phyloP scores from a whole-genome alignment of 2,888 invertebrate species.

The Apodemia zela region DNA sequence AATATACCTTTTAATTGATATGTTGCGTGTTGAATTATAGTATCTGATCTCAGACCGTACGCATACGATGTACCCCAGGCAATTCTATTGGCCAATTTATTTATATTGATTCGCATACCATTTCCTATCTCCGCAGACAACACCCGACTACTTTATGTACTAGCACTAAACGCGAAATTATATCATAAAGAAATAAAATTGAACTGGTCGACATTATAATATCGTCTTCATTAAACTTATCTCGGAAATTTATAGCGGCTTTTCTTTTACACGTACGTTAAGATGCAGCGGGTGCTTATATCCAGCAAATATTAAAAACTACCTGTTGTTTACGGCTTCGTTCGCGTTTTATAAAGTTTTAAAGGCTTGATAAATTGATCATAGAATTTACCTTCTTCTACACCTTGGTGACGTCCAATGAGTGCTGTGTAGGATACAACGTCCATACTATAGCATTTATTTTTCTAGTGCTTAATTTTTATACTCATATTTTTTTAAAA shows the following conservation, averaged over 20 bases:
- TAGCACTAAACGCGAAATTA: constrained; percentile 38
- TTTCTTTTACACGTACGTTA: constrained; percentile 19
- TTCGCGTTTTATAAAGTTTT: neutral
- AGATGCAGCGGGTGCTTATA: neutral
- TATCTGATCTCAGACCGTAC: constrained; percentile 57
- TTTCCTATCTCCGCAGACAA: constrained; percentile 55
- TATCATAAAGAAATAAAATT: constrained; percentile 40
- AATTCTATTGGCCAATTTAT: constrained; percentile 70
- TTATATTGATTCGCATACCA: constrained; percentile 68
- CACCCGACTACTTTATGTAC: constrained; percentile 51
- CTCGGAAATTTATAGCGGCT: constrained; percentile 25
- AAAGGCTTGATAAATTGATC: neutral
- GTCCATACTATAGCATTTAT: neutral
- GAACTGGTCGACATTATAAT: constrained; percentile 33
- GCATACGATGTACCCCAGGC: constrained; percentile 52
- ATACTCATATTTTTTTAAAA: no score
- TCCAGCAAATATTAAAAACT: neutral
- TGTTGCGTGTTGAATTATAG: constrained; percentile 70
- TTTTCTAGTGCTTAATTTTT: neutral
- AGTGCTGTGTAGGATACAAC: no score
- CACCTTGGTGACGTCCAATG: no score
- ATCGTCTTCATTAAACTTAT: constrained; percentile 32
- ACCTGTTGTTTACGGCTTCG: neutral
- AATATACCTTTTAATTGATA: constrained; percentile 72
- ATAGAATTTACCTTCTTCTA: no score